Evolutionary conservation across 1,140 invertebrate species (phyloP).

Genomic region (Acromyrmex charruanus): DNA sequence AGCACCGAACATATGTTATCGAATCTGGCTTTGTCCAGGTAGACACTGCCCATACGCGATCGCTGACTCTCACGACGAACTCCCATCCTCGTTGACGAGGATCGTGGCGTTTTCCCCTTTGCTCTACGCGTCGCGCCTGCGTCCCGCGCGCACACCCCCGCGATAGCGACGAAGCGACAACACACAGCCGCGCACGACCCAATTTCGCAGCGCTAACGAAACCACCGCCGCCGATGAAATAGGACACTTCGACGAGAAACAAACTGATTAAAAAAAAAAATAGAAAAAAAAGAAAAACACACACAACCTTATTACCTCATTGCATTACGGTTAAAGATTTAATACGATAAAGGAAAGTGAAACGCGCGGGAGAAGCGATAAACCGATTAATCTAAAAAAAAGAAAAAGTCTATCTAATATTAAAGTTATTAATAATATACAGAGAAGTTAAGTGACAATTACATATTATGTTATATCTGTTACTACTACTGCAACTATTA

Average conservation of each 20-base stretch:
- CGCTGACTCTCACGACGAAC: constrained; percentile 20
- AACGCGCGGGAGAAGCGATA: constrained; percentile 76
- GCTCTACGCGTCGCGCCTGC: constrained; percentile 60
- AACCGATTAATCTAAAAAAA: constrained; percentile 80
- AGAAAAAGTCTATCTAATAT: constrained; percentile 82
- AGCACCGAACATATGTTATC: constrained; percentile 12
- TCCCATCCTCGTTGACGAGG: constrained; percentile 28
- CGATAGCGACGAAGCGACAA: constrained; percentile 67
- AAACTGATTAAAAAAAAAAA: constrained; percentile 57
- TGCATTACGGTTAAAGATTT: constrained; percentile 85
- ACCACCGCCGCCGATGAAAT: constrained; percentile 77
- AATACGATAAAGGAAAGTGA: constrained; percentile 80
- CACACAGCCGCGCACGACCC: constrained; percentile 60
- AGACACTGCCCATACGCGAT: constrained; percentile 32
- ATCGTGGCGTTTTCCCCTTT: constrained; percentile 58
- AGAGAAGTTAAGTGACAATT: constrained; percentile 83
- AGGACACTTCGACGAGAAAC: constrained; percentile 67
- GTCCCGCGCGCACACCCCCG: background rate
- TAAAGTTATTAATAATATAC: constrained; percentile 85
- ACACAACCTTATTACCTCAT: constrained; percentile 86
- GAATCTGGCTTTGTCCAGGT: constrained; percentile 5
- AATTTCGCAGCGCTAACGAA: constrained; percentile 70
- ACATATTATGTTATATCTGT: constrained; percentile 84
- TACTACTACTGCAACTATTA: constrained; percentile 73
- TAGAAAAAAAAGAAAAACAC: constrained; percentile 74